Conservation (phyloP, 2,888 invertebrate genomes). For the Erebia ligea region DNA sequence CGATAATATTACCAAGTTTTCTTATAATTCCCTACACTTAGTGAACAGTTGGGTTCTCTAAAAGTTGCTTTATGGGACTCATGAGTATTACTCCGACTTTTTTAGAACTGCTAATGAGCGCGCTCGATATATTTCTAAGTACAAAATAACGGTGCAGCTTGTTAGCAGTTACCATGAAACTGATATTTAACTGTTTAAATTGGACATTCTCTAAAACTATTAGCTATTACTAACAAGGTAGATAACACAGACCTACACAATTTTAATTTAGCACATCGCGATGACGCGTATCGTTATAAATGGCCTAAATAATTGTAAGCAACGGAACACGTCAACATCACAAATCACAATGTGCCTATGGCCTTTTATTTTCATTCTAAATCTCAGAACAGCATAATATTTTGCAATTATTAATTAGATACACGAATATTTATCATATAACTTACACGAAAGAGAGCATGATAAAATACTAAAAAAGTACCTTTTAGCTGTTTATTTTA, state of each 20-base stretch:
- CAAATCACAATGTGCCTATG: constrained; percentile 8
- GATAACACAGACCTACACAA: not conserved
- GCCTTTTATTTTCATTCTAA: constrained; percentile 6
- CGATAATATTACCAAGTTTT: too few relatives aligned
- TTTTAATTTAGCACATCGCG: constrained; percentile 1
- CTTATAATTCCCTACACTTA: too few relatives aligned
- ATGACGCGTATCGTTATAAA: constrained; percentile 29
- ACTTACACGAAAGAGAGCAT: not conserved
- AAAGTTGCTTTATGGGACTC: not conserved
- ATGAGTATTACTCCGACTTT: constrained; percentile 16
- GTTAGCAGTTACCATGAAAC: constrained; percentile 39
- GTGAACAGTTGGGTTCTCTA: too few relatives aligned
- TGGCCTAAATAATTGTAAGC: constrained; percentile 52
- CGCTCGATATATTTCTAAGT: constrained; percentile 28
- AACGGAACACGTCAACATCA: constrained; percentile 46
- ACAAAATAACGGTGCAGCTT: constrained; percentile 30
- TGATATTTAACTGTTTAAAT: not conserved
- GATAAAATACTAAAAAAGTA: too few relatives aligned
- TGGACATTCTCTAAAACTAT: not conserved
- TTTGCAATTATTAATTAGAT: not conserved
- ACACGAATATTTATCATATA: not conserved
- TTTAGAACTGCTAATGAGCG: constrained; percentile 4
- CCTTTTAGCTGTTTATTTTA: too few relatives aligned
- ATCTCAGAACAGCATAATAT: constrained; percentile 9
- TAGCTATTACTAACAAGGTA: too few relatives aligned